Conservation (phyloP, 2,888 invertebrate genomes). For the Periphyllus acericola region DNA sequence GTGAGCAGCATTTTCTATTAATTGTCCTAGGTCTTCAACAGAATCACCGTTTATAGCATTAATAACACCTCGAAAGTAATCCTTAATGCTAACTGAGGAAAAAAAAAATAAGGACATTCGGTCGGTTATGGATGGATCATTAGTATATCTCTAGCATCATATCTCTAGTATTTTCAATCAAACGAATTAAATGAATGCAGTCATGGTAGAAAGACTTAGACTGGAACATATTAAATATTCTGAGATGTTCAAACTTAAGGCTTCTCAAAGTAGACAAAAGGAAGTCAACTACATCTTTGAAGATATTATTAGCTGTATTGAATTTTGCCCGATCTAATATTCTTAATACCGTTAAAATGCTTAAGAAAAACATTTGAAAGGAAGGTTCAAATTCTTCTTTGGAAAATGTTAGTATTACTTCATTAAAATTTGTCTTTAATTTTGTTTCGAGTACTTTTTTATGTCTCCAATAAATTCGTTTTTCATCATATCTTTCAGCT, state of each 20-base stretch:
- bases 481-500: constrained; percentile 60
- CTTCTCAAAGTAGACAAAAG: constrained; percentile 55
- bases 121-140: constrained; percentile 36
- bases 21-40: constrained; percentile 14
- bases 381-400: constrained; percentile 52
- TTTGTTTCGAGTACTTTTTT: constrained; percentile 35
- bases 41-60: constrained; percentile 12
- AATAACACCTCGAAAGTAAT: constrained; percentile 32
- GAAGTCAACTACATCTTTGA: constrained; percentile 60
- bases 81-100: not conserved
- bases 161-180: constrained; percentile 61
- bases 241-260: constrained; percentile 38
- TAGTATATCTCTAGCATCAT: too few relatives aligned
- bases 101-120: constrained; percentile 49
- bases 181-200: constrained; percentile 58
- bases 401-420: constrained; percentile 19
- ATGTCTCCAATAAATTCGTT: constrained; percentile 45
- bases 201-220: constrained; percentile 55
- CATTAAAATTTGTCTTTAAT: constrained; percentile 46
- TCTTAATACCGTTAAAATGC: constrained; percentile 60
- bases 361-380: constrained; percentile 62
- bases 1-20: constrained; percentile 10
- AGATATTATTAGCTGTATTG: constrained; percentile 62
- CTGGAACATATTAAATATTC: constrained; percentile 48
- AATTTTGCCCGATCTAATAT: constrained; percentile 50